Conservation (phyloP, 1,140 invertebrate species). For the Calephelis virginiensis region DNA sequence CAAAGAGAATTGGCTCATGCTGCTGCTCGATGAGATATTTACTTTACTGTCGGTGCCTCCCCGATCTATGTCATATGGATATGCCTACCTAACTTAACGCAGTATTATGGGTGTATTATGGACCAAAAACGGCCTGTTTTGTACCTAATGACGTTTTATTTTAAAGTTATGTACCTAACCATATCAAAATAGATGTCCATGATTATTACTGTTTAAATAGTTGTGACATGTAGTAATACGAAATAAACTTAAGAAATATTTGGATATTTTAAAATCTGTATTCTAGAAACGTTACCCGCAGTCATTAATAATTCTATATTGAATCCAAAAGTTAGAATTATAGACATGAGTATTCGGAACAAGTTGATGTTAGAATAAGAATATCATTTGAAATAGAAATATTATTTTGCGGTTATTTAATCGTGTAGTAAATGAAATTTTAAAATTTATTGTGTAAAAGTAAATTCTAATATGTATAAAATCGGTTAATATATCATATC, state of each 20-base stretch:
- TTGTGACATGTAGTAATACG: constrained; percentile 36
- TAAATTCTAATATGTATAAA: no score
- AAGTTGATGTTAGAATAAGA: constrained; percentile 7
- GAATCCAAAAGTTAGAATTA: constrained; percentile 5
- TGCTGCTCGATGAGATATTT: no score
- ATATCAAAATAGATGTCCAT: constrained; percentile 57
- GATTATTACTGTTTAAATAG: constrained; percentile 43
- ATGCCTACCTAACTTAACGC: constrained; percentile 36
- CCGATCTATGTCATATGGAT: constrained; percentile 29
- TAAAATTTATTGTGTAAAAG: no score
- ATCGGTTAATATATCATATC: no score
- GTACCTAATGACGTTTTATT: constrained; percentile 52
- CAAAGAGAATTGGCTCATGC: no score
- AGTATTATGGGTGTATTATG: constrained; percentile 55
- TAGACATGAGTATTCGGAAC: constrained; percentile 13
- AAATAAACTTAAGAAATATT: constrained; percentile 31
- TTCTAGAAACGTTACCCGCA: constrained; percentile 11
- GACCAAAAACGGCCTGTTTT: constrained; percentile 45
- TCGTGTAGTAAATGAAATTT: not conserved
- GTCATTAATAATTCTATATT: constrained; percentile 6
- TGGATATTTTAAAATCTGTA: constrained; percentile 33
- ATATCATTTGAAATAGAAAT: constrained; percentile 10
- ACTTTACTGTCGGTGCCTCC: no score
- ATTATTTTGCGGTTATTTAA: constrained; percentile 13
- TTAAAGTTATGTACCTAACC: constrained; percentile 48